Evolutionary conservation across 2,797 vertebrate species (phyloP), one percentile per base, ranked within the genome.

Genomic region (Eulemur mongoz): DNA sequence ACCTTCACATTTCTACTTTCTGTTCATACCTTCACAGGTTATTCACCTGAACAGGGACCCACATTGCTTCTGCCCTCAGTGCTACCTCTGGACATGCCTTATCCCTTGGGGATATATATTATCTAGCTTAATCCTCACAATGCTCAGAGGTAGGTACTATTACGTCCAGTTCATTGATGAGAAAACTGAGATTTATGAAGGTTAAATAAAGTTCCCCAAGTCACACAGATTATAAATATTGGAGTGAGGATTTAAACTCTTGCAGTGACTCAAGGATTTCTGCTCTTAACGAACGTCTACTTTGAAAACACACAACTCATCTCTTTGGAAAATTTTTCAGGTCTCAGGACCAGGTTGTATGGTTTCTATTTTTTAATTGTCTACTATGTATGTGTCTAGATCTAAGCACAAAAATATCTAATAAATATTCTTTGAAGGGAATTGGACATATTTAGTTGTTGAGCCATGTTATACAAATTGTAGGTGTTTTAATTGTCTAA

Each of bases 261-360:
- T 5, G 35, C 17, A 90, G 54, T 4, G 0, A 82, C 23, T 50
- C 14, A 17, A 52, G 23, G n/a, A 73, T n/a, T 67, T 7, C 10
- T 76, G 22, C 18, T 88, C n/a, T 54, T n/a, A 76, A 25, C 13
- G 22, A 45, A 59, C 43, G 6, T 57, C 27, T 25, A 72, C n/a
- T 72, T 43, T n/a, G 59, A 95, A 89, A 95, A 38, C 14, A 72
- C 11, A 59, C 9, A 81, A 81, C 40, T 54, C 5, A 57, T 43
- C 45, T 79, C 54, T 85, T 94, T 79, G 59, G n/a, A 73, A 95
- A 86, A 85, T 78, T 94, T 80, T 12, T 80, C 22, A 81, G 25
- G 61, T 69, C 13, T 89, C 22, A 75, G 22, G 50, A 59, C 14
- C 27, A 15, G 27, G 54, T 4, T 38, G 30, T 65, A 25, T 1